phyloP scores from a whole-genome alignment of 37 sponge, comb jelly and placozoan species.

The Corticium candelabrum region DNA sequence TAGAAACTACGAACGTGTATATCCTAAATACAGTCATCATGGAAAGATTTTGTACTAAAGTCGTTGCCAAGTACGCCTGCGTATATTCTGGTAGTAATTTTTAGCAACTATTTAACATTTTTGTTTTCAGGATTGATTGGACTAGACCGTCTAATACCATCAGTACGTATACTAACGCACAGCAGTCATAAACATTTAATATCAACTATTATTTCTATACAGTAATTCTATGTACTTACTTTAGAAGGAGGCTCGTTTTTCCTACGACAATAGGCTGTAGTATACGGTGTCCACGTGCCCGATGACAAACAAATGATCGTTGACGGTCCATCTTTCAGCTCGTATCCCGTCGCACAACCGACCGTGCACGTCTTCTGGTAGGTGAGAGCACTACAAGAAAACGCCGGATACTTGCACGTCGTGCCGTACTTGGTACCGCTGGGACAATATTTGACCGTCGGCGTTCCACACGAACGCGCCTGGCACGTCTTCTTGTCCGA shows the following conservation, averaged over 20 bases:
- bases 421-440: neutral
- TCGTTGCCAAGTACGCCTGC: too few species aligned
- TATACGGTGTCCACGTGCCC: neutral
- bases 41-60: too few species aligned
- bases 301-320: neutral
- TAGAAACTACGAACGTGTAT: too few species aligned
- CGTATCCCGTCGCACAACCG: slow-evolving; percentile 9
- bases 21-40: too few species aligned
- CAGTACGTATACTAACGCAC: neutral
- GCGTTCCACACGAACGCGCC: neutral
- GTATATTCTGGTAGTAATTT: too few species aligned
- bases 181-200: neutral
- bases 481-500: neutral
- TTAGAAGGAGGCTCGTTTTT: neutral
- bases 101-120: too few species aligned
- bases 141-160: too few species aligned
- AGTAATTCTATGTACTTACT: neutral
- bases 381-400: neutral
- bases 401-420: slow-evolving; percentile 5
- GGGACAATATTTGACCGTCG: neutral
- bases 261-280: neutral
- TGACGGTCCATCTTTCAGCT: neutral
- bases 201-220: too few species aligned
- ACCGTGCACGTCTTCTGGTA: neutral
- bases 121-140: too few species aligned